phyloP scores from a whole-genome alignment of 2,113 vertebrate species.

The Cephalopterus ornatus region DNA sequence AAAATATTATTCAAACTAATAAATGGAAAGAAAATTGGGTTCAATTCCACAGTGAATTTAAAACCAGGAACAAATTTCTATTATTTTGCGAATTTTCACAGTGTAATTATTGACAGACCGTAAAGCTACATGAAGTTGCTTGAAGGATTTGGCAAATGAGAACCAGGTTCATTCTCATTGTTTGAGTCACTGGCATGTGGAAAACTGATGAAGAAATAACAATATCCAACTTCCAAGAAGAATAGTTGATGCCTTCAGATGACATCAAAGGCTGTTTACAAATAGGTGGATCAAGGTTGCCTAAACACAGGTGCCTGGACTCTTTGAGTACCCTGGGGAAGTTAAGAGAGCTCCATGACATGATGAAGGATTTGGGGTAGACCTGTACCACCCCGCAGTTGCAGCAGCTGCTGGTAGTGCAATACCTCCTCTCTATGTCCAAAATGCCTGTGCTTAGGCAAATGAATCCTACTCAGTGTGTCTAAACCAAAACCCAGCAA shows the following conservation, averaged over 20 bases:
- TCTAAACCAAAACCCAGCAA: constrained; percentile 2
- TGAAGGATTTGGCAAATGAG: not conserved
- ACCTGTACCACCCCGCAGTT: not conserved
- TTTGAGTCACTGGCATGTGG: not conserved
- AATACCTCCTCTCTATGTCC: not conserved
- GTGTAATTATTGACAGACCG: not conserved
- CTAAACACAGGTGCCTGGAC: not conserved
- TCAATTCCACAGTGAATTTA: not conserved
- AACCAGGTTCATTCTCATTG: not conserved
- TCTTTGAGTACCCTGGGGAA: not conserved
- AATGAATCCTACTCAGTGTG: not conserved
- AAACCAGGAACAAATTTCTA: not conserved
- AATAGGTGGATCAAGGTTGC: not conserved
- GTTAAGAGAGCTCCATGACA: not conserved
- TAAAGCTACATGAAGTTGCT: not conserved
- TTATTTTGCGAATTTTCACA: not conserved
- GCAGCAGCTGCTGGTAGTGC: not conserved
- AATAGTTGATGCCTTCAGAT: not conserved
- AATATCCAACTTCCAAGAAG: not conserved
- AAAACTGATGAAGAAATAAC: not conserved
- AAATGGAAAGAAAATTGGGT: not conserved
- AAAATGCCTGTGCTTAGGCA: not conserved
- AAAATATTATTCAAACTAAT: not conserved
- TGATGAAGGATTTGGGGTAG: not conserved
- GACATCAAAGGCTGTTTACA: not conserved